Evolutionary conservation across 2,797 vertebrate species (phyloP).

Genomic region (Uromys caudimaculatus): DNA sequence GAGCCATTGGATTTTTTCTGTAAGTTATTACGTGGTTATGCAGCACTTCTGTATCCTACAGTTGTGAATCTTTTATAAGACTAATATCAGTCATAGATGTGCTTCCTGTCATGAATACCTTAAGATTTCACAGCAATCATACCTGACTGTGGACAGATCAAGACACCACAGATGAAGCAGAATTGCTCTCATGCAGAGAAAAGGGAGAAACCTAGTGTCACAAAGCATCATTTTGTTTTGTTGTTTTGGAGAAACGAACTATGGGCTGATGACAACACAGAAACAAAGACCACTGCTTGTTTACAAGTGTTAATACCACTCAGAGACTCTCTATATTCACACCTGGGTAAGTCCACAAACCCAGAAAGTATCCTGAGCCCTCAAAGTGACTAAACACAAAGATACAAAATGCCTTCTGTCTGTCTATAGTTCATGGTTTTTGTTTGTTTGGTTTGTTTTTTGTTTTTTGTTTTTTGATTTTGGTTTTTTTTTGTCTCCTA

Average conservation of each 20-base stretch:
- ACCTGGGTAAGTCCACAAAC: neutral
- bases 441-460: too few relatives aligned
- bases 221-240: neutral
- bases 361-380: neutral
- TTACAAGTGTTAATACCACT: neutral
- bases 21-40: neutral
- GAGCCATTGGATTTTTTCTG: neutral
- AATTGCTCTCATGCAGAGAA: neutral
- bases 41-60: neutral
- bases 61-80: neutral
- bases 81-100: neutral
- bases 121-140: neutral
- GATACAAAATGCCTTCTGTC: neutral
- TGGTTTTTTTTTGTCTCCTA: too few relatives aligned
- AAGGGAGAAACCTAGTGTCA: neutral
- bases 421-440: neutral
- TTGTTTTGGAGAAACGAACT: neutral
- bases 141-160: neutral
- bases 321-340: neutral
- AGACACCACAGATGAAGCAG: fast-evolving
- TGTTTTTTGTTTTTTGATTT: too few relatives aligned
- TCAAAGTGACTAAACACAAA: neutral
- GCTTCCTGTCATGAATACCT: neutral
- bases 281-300: neutral
- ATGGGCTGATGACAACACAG: neutral